Base-by-base conservation (phyloP, 1,140 invertebrate genomes). In the Lepidurus couesii region DNA sequence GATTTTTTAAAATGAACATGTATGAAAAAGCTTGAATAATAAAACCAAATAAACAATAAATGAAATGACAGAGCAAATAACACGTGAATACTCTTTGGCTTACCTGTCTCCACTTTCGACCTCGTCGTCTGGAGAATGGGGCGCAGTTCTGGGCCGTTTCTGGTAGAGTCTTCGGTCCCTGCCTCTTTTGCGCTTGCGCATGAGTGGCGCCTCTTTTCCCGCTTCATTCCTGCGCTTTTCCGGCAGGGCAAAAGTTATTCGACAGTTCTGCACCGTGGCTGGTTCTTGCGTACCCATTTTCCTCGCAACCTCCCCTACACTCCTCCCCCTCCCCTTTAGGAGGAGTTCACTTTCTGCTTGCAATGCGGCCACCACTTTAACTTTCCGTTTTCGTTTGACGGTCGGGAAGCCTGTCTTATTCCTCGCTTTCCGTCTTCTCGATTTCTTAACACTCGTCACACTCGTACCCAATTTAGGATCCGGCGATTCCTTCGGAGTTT, bases 371-470 rank as follows among this genome's bases (percentile, higher is more conserved):
- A 16, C 16, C 8, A 65, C 13, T 16, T 16, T 65, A 1, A 65
- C 53, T 65, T 93, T 92, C 83, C 94, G 95, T 83, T 94, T 95
- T 81, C 91, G 93, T 81, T 93, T 93, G 21, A 92, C 86, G 21
- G 89, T 92, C 0, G 94, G 94, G 84, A 95, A 95, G 8, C 93
- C 94, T 11, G 94, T 95, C 81, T 92, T 87, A 84, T 95, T 96
- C 13, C 92, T 91, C 7, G 90, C 88, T 84, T 93, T 91, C 75
- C 92, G 90, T 76, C 78, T 42, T n/a, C 74, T 34, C n/a, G 74
- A 13, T 26, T 75, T 79, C 45, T 79, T 79, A 42, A 75, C 75
- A 26, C 10, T 44, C 16, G 26, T 10, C 75, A 10, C 34, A n/a
- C 8, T 75, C 42, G 42, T 34, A 11, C 13, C 77, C 0, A 8